These are phyloP conservation scores for Scomber scombrus DNA, from an alignment of 2,113 vertebrate species.

Conservation along the genomic window DNA sequence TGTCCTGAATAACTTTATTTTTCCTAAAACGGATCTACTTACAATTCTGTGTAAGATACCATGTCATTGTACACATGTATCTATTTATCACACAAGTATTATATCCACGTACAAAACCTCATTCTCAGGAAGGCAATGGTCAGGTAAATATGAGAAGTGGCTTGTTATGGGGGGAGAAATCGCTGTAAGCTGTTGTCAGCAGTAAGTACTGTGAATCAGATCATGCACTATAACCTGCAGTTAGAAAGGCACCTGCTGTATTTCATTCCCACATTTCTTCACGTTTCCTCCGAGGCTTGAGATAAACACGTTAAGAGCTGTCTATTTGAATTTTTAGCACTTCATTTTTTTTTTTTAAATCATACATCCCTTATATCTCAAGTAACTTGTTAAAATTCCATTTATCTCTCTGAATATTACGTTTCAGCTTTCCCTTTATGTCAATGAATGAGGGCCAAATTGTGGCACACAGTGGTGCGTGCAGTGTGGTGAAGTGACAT, in stretches of 20 bases:
- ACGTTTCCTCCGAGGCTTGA: conserved; percentile 22
- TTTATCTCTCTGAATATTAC: conserved; percentile 2
- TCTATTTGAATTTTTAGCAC: not conserved
- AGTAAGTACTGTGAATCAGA: conserved; percentile 36
- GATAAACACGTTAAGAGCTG: conserved; percentile 17
- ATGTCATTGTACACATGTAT: conserved; percentile 45
- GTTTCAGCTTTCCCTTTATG: not conserved
- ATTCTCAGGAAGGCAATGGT: conserved; percentile 46
- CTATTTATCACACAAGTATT: conserved; percentile 38
- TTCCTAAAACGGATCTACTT: conserved; percentile 64
- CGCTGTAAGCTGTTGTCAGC: conserved; percentile 23
- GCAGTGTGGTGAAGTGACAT: conserved; percentile 14
- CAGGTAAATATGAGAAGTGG: conserved; percentile 27
- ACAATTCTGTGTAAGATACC: conserved; percentile 60
- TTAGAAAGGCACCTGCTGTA: conserved; percentile 78
- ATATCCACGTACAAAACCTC: conserved; percentile 55
- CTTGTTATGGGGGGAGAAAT: conserved; percentile 18
- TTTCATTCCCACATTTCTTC: conserved; percentile 40
- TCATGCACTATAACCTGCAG: conserved; percentile 63
- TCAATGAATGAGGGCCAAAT: conserved; percentile 2
- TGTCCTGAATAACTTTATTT: conserved; percentile 67
- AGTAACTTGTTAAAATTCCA: not conserved
- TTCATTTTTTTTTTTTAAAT: not conserved
- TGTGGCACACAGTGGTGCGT: not conserved
- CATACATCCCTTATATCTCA: not conserved